phyloP scores from a whole-genome alignment of 92 coral and sea anemone species.

The Zoanthus sansibaricus region DNA sequence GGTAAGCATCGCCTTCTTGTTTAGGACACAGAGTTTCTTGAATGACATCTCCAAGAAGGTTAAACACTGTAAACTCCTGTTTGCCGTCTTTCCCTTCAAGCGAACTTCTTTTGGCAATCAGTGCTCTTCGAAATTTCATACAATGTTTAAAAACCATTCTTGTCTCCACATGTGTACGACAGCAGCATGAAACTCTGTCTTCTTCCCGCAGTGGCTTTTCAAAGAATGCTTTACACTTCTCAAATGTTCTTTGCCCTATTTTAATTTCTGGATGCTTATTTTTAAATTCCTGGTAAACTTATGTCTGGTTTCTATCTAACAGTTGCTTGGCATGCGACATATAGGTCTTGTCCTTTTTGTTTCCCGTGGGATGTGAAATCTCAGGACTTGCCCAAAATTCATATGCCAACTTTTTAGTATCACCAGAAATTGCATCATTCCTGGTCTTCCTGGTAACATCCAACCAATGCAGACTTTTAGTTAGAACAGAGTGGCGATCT shows the following conservation, averaged over 20 bases:
- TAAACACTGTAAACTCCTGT: neutral
- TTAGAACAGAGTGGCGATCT: no score
- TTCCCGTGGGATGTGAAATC: constrained; percentile 37
- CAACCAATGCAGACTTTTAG: neutral
- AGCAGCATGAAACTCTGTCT: no score
- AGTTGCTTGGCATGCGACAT: constrained; percentile 36
- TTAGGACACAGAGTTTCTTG: neutral
- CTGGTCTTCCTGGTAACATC: neutral
- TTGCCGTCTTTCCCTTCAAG: no score
- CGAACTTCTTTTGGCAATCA: neutral
- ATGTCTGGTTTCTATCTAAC: constrained; percentile 13
- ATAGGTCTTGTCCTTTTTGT: constrained; percentile 49
- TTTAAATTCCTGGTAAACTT: constrained; percentile 33
- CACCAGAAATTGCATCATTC: constrained; percentile 26
- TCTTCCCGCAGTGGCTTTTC: no score
- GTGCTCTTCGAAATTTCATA: neutral
- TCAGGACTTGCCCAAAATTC: constrained; percentile 66
- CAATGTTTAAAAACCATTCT: no score
- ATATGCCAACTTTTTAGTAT: constrained; percentile 21
- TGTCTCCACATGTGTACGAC: no score
- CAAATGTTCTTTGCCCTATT: no score
- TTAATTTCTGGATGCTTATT: neutral
- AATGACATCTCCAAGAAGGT: neutral
- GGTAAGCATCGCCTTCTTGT: neutral
- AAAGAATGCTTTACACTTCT: no score